These are phyloP conservation scores for Synaphobranchus kaupii DNA, from an alignment of 2,797 vertebrate genomes.

Conservation along the genomic window DNA sequence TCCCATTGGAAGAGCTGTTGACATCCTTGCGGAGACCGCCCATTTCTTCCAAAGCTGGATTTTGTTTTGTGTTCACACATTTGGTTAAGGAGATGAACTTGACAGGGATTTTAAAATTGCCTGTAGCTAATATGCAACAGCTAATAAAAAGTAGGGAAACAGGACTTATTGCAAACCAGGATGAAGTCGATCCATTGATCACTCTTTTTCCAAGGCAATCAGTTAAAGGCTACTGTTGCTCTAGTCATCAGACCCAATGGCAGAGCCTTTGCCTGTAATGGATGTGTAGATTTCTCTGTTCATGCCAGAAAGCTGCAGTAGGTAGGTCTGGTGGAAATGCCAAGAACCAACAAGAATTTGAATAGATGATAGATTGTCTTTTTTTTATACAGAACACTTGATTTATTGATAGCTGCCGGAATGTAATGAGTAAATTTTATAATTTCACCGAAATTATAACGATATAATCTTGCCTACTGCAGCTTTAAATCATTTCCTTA, in stretches of 20 bases:
- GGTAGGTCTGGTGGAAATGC: no score
- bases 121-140: not conserved
- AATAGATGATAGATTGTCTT: no score
- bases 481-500: not conserved
- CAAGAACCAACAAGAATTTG: no score
- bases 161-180: not conserved
- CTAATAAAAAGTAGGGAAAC: not conserved
- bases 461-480: no score
- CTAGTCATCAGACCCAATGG: not conserved
- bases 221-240: not conserved
- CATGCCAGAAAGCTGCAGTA: not conserved
- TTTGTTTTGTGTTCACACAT: not conserved
- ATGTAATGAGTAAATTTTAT: no score
- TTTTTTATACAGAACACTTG: no score
- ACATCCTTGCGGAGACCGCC: slow-evolving; percentile 22
- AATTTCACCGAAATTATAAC: no score
- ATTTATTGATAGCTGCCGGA: no score
- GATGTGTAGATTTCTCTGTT: not conserved
- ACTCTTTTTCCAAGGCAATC: not conserved
- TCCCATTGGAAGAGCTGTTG: not conserved
- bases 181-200: not conserved
- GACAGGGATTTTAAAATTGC: not conserved
- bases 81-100: not conserved
- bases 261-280: not conserved
- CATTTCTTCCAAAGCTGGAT: slow-evolving; percentile 2